Evolutionary conservation across 2,797 vertebrate species (phyloP).

Genomic region (Galagoides demidoff): DNA sequence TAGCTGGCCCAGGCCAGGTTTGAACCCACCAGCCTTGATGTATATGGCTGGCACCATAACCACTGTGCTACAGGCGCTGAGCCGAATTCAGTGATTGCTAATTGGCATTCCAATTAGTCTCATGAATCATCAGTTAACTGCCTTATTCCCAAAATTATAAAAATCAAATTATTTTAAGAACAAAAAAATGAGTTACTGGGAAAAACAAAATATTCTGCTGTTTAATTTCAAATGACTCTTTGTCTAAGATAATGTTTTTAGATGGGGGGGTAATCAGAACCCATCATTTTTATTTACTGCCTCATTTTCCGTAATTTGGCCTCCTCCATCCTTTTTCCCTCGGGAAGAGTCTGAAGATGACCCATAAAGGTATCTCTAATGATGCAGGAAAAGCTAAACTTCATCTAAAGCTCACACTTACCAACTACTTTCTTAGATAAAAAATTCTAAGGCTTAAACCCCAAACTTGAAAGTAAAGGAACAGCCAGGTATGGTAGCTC

Average conservation of each 20-base stretch:
- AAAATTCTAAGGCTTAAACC: neutral
- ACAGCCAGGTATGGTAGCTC: neutral
- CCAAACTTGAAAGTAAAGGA: neutral
- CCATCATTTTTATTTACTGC: neutral
- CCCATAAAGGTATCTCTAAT: neutral
- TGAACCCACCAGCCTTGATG: too few relatives aligned
- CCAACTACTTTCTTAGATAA: neutral
- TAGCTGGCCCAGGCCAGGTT: too few relatives aligned
- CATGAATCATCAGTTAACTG: slow-evolving; percentile 35
- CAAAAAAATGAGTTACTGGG: neutral
- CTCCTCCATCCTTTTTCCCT: neutral
- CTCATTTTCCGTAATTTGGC: neutral
- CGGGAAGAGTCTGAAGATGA: neutral
- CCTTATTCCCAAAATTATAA: neutral
- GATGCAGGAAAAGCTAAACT: neutral
- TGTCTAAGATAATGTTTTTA: neutral
- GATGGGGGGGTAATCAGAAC: neutral
- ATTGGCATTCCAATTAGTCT: neutral
- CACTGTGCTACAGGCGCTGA: too few relatives aligned
- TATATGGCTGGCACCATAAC: too few relatives aligned
- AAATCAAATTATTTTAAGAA: slow-evolving; percentile 58
- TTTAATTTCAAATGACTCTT: slow-evolving; percentile 40
- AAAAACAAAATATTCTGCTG: neutral
- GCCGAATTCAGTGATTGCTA: slow-evolving; percentile 3
- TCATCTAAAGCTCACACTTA: neutral